Evolutionary conservation across 1,140 invertebrate species (phyloP), one percentile per base, ranked within the genome.

Genomic region (Bombyx mandarina): DNA sequence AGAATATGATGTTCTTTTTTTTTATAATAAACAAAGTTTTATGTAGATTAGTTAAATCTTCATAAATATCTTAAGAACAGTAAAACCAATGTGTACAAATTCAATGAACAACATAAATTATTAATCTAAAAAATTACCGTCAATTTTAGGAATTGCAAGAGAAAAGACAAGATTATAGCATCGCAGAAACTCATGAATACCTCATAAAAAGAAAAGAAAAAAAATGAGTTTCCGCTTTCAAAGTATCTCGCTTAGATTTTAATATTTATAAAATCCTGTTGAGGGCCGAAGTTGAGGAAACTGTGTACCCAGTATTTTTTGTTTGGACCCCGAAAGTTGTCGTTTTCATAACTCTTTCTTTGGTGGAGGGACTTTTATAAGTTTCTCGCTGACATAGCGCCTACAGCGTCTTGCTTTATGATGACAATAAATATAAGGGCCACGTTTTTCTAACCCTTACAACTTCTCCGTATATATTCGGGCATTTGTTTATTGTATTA

Each of bases 311-410:
- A 60, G 26, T 35, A 3, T 35, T 73, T 81, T 51, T 81, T 75
- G 65, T 54, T 57, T 58, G 55, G 67, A 71, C 63, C 69, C 71
- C 60, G 26, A 74, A 84, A 82, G 73, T 84, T 77, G 63, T 71
- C 73, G 63, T 81, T 84, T 84, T 84, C 77, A 77, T 81, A 84
- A 84, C 78, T 84, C 78, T 75, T 79, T 71, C 69, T 79, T 77
- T 72, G 72, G 63, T 59, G 69, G 61, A 59, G 71, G 67, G 72
- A 77, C 63, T 78, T 78, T 75, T 69, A 71, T 67, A 79, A 82
- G 71, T 78, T 82, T 81, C 73, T 65, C 57, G 72, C 71, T 80
- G 77, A 80, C 74, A 65, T 65, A 52, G 47, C 54, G 48, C 52
- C 51, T 46, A 61, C 8, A 7, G 51, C 51, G 8, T 35, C 51